Evolutionary conservation across 2,888 invertebrate species (phyloP), one percentile per base, ranked within the genome.

Genomic region (Campaea margaritaria): DNA sequence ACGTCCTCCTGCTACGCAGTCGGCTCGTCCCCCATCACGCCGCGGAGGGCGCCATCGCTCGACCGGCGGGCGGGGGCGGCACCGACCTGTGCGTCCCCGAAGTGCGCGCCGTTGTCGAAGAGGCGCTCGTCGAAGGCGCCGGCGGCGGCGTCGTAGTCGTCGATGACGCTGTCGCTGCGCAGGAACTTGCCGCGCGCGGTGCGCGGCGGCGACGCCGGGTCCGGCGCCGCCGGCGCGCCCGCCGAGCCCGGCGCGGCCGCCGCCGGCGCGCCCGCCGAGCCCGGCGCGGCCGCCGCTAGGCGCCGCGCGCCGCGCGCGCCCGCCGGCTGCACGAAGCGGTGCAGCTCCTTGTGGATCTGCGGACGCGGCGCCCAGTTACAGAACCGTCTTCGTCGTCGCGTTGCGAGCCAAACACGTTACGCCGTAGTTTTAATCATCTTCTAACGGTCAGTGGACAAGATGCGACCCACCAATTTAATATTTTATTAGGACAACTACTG

Each of bases 301-400:
- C 27, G 1, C n/a, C 28, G 21, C 21, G 21, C 21, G 5, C 3
- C 21, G 5, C 16, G 65, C 36, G 56, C n/a, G 62, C 31, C 45
- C 39, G 21, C 21, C 21, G 21, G 5, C 21, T 88, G 85, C 38
- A 95, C 94, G 59, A 96, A 92, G 14, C 95, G 94, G 52, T 94
- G 94, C 60, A 96, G 93, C 82, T 96, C 96, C 75, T 95, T 95
- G 85, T 96, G 95, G 72, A 95, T 94, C 93, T 94, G 70, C 34
- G 34, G n/a, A n/a, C 27, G 13, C 28, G 1, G n/a, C n/a, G n/a
- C n/a, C n/a, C n/a, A n/a, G n/a, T n/a, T n/a, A n/a, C n/a, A n/a
- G n/a, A n/a, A n/a, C n/a, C n/a, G n/a, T n/a, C n/a, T n/a, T n/a
- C n/a, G n/a, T n/a, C n/a, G n/a, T n/a, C n/a, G n/a, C n/a, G n/a